These are phyloP conservation scores for Bubalus kerabau DNA, from an alignment of 2,113 vertebrate genomes.

Conservation along the genomic window DNA sequence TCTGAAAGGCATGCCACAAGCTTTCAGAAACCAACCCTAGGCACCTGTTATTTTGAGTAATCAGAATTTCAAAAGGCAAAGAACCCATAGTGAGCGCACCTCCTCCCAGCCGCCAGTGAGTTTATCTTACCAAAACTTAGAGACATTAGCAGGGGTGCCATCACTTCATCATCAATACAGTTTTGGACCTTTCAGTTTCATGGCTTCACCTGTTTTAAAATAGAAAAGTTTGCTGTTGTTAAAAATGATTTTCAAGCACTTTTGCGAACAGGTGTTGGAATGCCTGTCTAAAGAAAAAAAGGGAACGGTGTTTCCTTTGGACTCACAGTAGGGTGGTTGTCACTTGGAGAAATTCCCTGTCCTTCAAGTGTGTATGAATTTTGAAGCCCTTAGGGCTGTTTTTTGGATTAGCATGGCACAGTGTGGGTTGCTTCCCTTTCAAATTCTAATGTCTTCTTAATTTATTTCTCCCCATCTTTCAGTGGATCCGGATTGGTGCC, in stretches of 20 bases:
- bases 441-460: constrained; percentile 62
- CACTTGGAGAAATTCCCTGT: constrained; percentile 21
- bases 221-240: not conserved
- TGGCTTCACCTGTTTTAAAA: constrained; percentile 22
- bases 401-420: not conserved
- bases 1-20: not conserved
- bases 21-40: not conserved
- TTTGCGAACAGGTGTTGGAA: not conserved
- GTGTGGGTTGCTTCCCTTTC: not conserved
- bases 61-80: not conserved
- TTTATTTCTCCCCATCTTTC: constrained; percentile 53
- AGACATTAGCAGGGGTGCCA: not conserved
- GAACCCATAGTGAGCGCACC: not conserved
- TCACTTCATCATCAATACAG: not conserved
- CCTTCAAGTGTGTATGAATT: not conserved
- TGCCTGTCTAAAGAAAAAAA: constrained; percentile 3
- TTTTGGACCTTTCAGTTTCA: not conserved
- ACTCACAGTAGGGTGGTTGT: not conserved
- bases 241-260: not conserved
- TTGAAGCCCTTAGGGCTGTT: not conserved
- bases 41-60: not conserved
- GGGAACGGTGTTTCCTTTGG: not conserved
- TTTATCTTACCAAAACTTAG: not conserved
- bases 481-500: constrained; percentile 98
- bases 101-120: not conserved